Conservation (phyloP, 92 coral and sea anemone species). For the Umimayanthus chanpuru region DNA sequence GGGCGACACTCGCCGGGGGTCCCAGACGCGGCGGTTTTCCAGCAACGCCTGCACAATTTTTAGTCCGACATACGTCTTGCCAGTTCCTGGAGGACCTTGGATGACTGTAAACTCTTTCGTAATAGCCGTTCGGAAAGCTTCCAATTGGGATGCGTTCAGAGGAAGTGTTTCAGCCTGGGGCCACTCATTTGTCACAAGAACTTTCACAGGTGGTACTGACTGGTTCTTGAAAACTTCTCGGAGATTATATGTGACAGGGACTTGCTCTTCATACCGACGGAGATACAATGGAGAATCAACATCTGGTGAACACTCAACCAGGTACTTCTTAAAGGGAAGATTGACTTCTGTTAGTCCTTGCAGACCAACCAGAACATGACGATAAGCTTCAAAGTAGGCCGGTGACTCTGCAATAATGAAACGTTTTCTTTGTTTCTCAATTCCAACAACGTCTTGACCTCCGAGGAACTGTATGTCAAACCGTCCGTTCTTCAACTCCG, state of each 20-base stretch:
- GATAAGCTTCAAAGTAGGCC: constrained; percentile 77
- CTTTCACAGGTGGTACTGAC: constrained; percentile 33
- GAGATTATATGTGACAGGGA: constrained; percentile 54
- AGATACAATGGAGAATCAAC: constrained; percentile 76
- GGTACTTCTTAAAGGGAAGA: constrained; percentile 75
- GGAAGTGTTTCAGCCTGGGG: constrained; percentile 59
- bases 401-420: constrained; percentile 84
- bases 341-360: constrained; percentile 57
- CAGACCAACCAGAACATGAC: constrained; percentile 73
- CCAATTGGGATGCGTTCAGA: constrained; percentile 70
- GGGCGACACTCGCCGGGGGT: constrained; percentile 48
- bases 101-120: constrained; percentile 81
- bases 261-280: constrained; percentile 32
- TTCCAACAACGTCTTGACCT: constrained; percentile 58
- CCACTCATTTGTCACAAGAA: constrained; percentile 61
- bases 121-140: constrained; percentile 75
- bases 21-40: constrained; percentile 45
- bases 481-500: constrained; percentile 54
- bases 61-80: constrained; percentile 79
- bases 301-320: constrained; percentile 68
- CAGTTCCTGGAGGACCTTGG: constrained; percentile 92
- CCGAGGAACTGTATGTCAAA: constrained; percentile 65
- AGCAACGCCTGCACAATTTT: constrained; percentile 71
- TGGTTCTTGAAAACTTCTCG: constrained; percentile 18
- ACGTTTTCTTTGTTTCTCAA: constrained; percentile 45